Base-by-base conservation (phyloP, 2,797 vertebrate species). In the Galagoides demidoff region DNA sequence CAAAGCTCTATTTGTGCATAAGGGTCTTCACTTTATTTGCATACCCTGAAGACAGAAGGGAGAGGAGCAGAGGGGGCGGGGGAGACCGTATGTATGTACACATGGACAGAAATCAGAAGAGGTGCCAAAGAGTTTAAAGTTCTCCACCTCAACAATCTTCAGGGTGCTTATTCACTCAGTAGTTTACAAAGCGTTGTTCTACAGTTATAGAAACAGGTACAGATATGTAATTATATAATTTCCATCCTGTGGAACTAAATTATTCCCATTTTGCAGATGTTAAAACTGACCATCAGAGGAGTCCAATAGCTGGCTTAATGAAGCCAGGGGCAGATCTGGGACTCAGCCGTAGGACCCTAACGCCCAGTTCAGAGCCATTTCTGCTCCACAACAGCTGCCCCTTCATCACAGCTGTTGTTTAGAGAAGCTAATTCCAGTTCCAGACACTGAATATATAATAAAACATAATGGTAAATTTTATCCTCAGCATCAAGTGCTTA, bases 391-490 rank as follows among this genome's bases (percentile, higher is more conserved):
- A 43, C 34, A 89, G 57, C 61, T 94, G 81, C 19, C n/a, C 43
- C 4, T 52, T 16, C 13, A 64, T 78, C 78, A 81, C 61, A 96
- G 82, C 66, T 91, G 29, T 88, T 94, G 82, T 78, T 86, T 52
- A 81, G 78, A 85, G 45, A 95, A 90, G 76, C 55, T 82, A 87
- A 73, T 89, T 92, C 59, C 49, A 84, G 68, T 59, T 87, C 94
- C 82, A 92, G 71, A 74, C 92, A 55, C 55, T 93, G 79, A 13
- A 86, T 86, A 25, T 76, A 63, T 82, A 92, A 92, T 90, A 88
- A 97, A 90, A 78, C 43, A 63, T 90, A 73, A 92, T 64, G 27
- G 49, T 79, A 93, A 92, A 74, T 37, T 94, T 92, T 64, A 84
- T 88, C 57, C 17, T 90, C 22, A 71, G 20, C 57, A 78, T 93